Percentiles rank a stretch among this genome's conserved stretches.
Evolutionary conservation across 2,888 invertebrate species (phyloP).

Genomic region (Heliconius sara): DNA sequence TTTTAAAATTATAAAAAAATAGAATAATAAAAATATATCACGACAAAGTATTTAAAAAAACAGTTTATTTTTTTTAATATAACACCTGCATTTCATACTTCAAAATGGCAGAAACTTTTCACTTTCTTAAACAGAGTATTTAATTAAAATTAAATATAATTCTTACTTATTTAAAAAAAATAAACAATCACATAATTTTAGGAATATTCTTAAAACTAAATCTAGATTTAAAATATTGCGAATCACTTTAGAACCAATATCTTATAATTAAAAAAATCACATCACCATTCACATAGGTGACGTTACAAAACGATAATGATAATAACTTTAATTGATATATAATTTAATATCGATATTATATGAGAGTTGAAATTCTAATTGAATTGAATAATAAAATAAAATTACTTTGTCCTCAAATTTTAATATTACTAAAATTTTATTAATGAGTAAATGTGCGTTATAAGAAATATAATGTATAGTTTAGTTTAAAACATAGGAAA

Average conservation of each 20-base stretch:
- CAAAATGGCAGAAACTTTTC: not conserved
- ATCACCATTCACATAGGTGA: not conserved
- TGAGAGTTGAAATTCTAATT: not conserved
- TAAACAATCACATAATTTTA: constrained; percentile 2
- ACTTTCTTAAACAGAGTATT: not conserved
- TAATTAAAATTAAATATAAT: not conserved
- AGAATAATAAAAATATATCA: constrained; percentile 7
- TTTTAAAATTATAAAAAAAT: not conserved
- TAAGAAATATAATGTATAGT: not conserved
- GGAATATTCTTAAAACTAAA: constrained; percentile 17
- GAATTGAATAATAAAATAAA: not conserved
- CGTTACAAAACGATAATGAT: not conserved
- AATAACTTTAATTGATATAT: not conserved
- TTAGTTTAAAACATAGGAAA: not conserved
- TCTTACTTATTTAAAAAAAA: not conserved
- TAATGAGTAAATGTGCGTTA: constrained; percentile 20
- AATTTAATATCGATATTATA: not conserved
- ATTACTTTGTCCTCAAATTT: not conserved
- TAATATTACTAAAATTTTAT: not conserved
- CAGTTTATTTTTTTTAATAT: not conserved
- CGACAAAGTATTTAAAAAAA: not conserved
- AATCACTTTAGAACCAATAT: not conserved
- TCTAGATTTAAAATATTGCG: not conserved
- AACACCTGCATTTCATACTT: not conserved
- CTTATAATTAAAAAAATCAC: not conserved